phyloP scores from a whole-genome alignment of 1,140 invertebrate species.

The Calycopis cecrops region DNA sequence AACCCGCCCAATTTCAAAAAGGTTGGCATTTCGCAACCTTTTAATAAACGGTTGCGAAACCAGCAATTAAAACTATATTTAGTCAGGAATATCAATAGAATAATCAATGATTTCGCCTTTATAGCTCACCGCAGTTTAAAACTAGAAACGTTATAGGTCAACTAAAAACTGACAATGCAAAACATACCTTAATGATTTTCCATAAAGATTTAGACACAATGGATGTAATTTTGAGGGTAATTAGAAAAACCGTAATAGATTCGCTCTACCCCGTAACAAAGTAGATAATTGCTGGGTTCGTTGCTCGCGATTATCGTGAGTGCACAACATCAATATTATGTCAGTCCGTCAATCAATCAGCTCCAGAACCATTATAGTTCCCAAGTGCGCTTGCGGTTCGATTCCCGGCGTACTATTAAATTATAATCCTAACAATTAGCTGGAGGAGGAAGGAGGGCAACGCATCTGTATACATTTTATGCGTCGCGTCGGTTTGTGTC shows the following conservation, averaged over 20 bases:
- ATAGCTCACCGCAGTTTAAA: background rate
- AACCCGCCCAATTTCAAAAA: constrained; percentile 2
- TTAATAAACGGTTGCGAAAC: constrained; percentile 45
- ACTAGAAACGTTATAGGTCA: background rate
- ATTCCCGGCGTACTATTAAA: too few relatives aligned
- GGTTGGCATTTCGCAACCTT: constrained; percentile 56
- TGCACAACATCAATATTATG: constrained; percentile 28
- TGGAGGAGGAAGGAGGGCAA: too few relatives aligned
- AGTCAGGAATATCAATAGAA: constrained; percentile 44
- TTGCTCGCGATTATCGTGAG: constrained; percentile 21
- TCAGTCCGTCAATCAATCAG: constrained; percentile 44
- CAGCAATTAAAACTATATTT: constrained; percentile 60
- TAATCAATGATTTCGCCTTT: constrained; percentile 39
- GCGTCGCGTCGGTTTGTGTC: too few relatives aligned
- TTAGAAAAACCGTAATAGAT: constrained; percentile 1
- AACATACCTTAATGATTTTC: background rate
- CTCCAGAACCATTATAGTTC: background rate
- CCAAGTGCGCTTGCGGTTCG: too few relatives aligned
- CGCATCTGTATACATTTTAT: too few relatives aligned
- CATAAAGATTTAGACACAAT: background rate
- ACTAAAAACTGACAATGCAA: background rate
- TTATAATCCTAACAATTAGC: too few relatives aligned
- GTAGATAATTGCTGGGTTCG: constrained; percentile 29
- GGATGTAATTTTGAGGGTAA: too few relatives aligned
- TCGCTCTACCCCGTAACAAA: constrained; percentile 24